Conservation (phyloP, 1,140 invertebrate species). For the Apis cerana region DNA sequence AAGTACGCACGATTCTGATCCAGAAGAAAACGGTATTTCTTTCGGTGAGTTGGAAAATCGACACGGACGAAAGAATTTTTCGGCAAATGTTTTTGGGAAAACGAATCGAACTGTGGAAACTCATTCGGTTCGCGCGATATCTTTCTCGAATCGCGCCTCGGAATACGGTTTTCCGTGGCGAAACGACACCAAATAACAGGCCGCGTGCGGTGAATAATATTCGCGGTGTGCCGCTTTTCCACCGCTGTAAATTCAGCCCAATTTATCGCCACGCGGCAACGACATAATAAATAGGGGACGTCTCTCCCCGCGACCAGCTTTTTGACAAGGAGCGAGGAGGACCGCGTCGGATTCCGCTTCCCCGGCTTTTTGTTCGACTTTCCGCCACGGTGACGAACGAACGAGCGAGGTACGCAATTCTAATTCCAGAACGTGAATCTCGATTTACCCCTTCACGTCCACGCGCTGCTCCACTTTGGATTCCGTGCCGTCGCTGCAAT, state of each 20-base stretch:
- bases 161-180: conserved; percentile 4
- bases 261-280: conserved; percentile 60
- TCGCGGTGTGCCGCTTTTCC: conserved; percentile 44
- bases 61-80: no score
- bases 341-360: conserved; percentile 14
- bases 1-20: no score
- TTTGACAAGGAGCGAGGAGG: conserved; percentile 55
- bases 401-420: conserved; percentile 26
- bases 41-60: no score
- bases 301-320: conserved; percentile 26
- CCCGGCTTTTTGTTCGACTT: conserved; percentile 41
- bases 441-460: neutral
- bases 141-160: conserved; percentile 37
- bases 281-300: conserved; percentile 58
- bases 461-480: conserved; percentile 1
- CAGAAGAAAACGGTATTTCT: no score
- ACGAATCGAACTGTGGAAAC: no score
- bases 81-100: no score
- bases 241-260: conserved; percentile 53
- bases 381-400: conserved; percentile 41
- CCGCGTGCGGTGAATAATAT: conserved; percentile 64
- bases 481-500: neutral
- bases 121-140: conserved; percentile 11
- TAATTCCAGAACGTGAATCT: conserved; percentile 5
- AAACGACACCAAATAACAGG: conserved; percentile 58